These are phyloP conservation scores for Cotesia congregata DNA, from an alignment of 2,888 invertebrate genomes.

Conservation along the genomic window DNA sequence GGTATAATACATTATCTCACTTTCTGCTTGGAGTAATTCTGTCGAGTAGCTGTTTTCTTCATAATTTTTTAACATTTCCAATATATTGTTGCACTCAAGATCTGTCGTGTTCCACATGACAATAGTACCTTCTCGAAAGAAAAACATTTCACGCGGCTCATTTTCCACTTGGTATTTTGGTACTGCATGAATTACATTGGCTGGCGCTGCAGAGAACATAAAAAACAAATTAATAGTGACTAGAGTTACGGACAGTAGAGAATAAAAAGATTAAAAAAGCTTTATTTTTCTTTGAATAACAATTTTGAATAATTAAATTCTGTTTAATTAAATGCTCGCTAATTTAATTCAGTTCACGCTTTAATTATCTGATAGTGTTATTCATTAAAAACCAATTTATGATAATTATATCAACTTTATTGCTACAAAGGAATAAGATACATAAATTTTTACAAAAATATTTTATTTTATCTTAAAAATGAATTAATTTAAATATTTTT, in stretches of 20 bases:
- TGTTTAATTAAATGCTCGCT: not conserved
- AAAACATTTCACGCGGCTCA: constrained; percentile 88
- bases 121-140: constrained; percentile 91
- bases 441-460: too few species aligned
- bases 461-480: not conserved
- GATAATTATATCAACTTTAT: too few species aligned
- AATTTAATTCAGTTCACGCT: not conserved
- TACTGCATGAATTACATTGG: constrained; percentile 86
- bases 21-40: constrained; percentile 80
- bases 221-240: not conserved
- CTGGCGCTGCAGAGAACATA: constrained; percentile 69
- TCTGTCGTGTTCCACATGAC: constrained; percentile 93
- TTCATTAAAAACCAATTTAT: not conserved
- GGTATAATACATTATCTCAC: constrained; percentile 87
- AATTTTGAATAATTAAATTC: constrained; percentile 4
- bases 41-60: constrained; percentile 81
- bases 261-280: constrained; percentile 1
- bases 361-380: not conserved
- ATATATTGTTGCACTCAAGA: constrained; percentile 82
- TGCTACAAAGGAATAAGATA: too few species aligned
- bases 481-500: not conserved
- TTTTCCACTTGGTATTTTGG: constrained; percentile 85
- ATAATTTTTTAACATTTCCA: constrained; percentile 80
- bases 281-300: constrained; percentile 3
- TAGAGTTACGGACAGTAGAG: not conserved